These are phyloP conservation scores for Aphelocoma coerulescens DNA, from an alignment of 2,113 vertebrate genomes.

Conservation along the genomic window DNA sequence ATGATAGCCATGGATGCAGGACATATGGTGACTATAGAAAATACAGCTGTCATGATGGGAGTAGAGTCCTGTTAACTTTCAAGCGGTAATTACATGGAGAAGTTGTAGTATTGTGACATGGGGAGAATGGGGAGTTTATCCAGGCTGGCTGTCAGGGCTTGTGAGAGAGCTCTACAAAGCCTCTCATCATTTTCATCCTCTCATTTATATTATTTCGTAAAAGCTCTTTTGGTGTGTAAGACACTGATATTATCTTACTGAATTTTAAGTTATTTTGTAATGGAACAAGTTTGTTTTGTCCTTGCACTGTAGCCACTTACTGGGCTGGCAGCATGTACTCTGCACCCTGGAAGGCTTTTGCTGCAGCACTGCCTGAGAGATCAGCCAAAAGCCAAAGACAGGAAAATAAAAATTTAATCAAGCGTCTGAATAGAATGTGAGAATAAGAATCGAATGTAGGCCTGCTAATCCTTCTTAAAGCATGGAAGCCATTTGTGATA, in stretches of 20 bases:
- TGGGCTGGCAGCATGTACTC: neutral
- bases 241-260: neutral
- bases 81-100: neutral
- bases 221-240: neutral
- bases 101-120: neutral
- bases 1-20: neutral
- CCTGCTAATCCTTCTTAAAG: neutral
- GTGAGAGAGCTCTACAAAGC: neutral
- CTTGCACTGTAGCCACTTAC: neutral
- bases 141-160: neutral
- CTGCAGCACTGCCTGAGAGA: neutral
- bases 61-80: neutral
- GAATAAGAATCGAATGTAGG: neutral
- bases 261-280: neutral
- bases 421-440: neutral
- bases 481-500: neutral
- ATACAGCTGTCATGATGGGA: neutral
- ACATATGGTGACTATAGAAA: neutral
- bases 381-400: neutral
- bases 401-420: neutral
- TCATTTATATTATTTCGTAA: neutral
- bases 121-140: neutral
- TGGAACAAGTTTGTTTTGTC: neutral
- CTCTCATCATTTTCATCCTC: neutral
- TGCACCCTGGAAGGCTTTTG: neutral